Evolutionary conservation across 2,888 invertebrate genomes (phyloP), one percentile per base, ranked within the genome.

Genomic region (Diarsia mendica): DNA sequence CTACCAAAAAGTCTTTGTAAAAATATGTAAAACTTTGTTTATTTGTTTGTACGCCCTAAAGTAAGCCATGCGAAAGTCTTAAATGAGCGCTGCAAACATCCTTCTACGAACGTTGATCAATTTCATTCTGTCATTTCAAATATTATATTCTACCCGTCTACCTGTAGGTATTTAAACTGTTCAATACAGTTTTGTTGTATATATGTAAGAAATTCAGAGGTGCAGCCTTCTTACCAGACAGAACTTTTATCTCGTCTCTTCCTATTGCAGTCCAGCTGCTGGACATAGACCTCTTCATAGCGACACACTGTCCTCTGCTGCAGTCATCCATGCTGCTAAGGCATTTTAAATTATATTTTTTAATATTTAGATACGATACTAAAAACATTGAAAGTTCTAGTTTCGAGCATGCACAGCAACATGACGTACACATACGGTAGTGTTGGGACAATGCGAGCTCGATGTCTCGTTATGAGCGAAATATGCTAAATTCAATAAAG

Each of bases 401-500:
- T 71, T 84, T 69, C n/a, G 11, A 55, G 55, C 65, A 71, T 80
- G 23, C n/a, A 48, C 77, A 60, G 73, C 44, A 63, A 84, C 77
- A 80, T 73, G 66, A 53, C 20, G 46, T 48, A 68, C 84, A 67
- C 69, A 89, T 86, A 89, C 87, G 72, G 88, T 89, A 86, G 90
- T 85, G 87, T 82, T 82, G 88, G 89, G 91, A 92, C 93, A 93
- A 92, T 91, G 90, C 88, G 83, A 77, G 81, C 88, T 86, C 86
- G 92, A 94, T 92, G 90, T 88, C 83, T 87, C 91, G 94, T 94
- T 94, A 94, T 92, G 91, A 92, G 90, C 88, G 87, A 90, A 92
- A 93, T 92, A 94, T 94, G 93, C 93, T 92, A 92, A 93, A 95
- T 94, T 94, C 93, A 94, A 94, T 94, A 94, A 92, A 90, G 90